Evolutionary conservation across 37 sponge, comb jelly and placozoan genomes (phyloP).

Genomic region (Axinella damicornis): DNA sequence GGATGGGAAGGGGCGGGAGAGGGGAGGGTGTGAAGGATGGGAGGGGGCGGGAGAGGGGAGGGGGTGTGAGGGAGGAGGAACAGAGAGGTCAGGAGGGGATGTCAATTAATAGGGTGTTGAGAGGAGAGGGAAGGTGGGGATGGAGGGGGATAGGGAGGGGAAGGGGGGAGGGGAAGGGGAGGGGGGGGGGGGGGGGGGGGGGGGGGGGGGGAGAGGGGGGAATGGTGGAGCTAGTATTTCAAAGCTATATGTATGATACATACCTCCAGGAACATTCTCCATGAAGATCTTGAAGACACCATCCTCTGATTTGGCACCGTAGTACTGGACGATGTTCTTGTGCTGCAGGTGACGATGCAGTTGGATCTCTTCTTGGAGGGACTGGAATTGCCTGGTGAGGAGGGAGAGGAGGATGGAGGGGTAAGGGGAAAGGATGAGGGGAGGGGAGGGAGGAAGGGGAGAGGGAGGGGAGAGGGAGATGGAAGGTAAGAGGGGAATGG

Average conservation of each 20-base stretch:
- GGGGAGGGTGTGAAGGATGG: no score
- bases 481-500: no score
- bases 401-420: background rate
- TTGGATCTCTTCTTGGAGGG: slow-evolving; percentile 88
- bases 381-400: slow-evolving; percentile 74
- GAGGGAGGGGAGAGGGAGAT: no score
- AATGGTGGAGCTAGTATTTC: background rate
- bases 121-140: no score
- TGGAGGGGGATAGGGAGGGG: background rate
- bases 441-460: no score
- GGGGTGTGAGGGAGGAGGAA: background rate
- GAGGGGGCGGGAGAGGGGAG: no score
- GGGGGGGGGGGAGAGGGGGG: no score
- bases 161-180: background rate
- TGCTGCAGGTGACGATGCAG: slow-evolving; percentile 86
- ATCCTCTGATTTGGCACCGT: slow-evolving; percentile 80
- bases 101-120: no score
- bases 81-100: background rate
- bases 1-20: background rate
- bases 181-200: background rate
- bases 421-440: background rate
- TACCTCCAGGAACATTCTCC: slow-evolving; percentile 96
- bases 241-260: background rate
- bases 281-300: slow-evolving; percentile 90
- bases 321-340: slow-evolving; percentile 96